phyloP scores from a whole-genome alignment of 2,888 invertebrate genomes.

The Frankliniella fusca region DNA sequence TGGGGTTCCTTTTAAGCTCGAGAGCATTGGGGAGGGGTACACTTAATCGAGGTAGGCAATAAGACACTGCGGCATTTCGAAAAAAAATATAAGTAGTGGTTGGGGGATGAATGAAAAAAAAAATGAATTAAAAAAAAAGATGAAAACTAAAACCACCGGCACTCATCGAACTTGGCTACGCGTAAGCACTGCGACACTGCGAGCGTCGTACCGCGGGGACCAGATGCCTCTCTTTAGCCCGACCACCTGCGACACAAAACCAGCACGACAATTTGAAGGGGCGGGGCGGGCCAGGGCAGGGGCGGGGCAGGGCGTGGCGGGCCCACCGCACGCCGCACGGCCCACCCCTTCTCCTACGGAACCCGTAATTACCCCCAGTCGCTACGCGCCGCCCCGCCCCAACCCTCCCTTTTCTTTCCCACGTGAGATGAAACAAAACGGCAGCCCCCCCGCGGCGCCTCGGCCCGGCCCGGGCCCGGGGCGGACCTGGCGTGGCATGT shows the following conservation, averaged over 20 bases:
- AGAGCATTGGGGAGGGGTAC: background rate
- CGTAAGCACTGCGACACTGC: too few relatives aligned
- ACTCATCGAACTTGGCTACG: too few relatives aligned
- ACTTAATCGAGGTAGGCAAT: background rate
- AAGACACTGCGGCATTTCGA: too few relatives aligned
- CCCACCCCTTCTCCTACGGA: conserved; percentile 10
- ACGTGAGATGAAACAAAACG: conserved; percentile 24
- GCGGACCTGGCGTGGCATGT: background rate
- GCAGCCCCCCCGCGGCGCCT: background rate
- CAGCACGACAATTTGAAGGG: background rate
- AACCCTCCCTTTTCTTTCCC: background rate
- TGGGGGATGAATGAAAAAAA: background rate
- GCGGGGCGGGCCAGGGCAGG: background rate
- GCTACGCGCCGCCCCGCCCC: background rate
- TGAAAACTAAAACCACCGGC: background rate
- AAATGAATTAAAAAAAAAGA: background rate
- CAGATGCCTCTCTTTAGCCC: background rate
- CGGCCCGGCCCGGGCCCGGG: too few relatives aligned
- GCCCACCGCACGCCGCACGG: conserved; percentile 9
- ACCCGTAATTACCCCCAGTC: conserved; percentile 15
- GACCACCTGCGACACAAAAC: background rate
- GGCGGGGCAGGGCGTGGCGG: background rate
- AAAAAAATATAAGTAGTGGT: background rate
- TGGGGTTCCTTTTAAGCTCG: background rate
- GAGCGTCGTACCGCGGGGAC: too few relatives aligned